phyloP scores from a whole-genome alignment of 2,113 vertebrate genomes.

The Clarias batrachus region DNA sequence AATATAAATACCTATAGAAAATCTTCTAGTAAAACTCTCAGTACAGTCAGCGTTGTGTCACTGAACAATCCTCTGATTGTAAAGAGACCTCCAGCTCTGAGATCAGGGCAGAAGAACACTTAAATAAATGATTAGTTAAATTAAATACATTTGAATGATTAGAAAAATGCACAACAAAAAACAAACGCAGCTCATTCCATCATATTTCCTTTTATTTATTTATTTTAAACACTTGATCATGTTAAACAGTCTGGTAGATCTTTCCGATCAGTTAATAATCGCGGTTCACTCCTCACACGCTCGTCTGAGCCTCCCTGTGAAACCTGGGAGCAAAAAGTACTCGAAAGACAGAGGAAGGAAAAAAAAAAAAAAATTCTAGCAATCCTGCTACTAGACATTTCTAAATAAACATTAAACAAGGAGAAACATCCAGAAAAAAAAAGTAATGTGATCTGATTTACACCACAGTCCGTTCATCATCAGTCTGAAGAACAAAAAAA shows the following conservation, averaged over 20 bases:
- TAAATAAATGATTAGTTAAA: too few species aligned
- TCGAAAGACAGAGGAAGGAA: background rate
- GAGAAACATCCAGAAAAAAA: constrained; percentile 43
- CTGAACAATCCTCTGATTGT: too few species aligned
- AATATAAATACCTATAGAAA: too few species aligned
- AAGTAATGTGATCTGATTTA: constrained; percentile 43
- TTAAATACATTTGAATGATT: background rate
- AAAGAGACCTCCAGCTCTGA: too few species aligned
- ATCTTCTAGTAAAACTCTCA: too few species aligned
- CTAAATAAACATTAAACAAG: constrained; percentile 44
- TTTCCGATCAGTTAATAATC: constrained; percentile 40
- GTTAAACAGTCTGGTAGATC: constrained; percentile 28
- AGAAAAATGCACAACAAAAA: background rate
- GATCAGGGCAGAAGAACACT: too few species aligned
- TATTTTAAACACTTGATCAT: constrained; percentile 22
- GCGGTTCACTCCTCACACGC: constrained; percentile 31
- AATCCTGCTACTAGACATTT: constrained; percentile 44
- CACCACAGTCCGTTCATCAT: constrained; percentile 41
- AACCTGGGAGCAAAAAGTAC: background rate
- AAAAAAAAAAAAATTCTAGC: background rate
- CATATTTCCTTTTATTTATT: constrained; percentile 33
- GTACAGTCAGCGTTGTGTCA: too few species aligned
- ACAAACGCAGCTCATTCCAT: constrained; percentile 16
- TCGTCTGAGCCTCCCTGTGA: background rate
- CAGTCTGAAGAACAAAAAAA: constrained; percentile 5